A percentile compares a stretch with the other conserved stretches of the same genome.
Conservation (phyloP, 1,140 invertebrate species). For the Bemisia tabaci region DNA sequence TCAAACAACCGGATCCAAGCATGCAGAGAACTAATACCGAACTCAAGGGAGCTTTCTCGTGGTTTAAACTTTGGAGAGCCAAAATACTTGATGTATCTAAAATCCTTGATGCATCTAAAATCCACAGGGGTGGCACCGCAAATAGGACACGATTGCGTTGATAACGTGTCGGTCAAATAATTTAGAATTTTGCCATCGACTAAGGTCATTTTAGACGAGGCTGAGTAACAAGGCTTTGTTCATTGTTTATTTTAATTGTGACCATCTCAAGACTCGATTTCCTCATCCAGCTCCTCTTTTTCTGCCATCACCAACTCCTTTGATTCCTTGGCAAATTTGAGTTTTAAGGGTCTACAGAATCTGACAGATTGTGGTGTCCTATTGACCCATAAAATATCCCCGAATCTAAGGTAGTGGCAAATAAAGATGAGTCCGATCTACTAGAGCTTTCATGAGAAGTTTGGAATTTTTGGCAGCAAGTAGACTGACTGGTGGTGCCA, state of each 20-base stretch:
- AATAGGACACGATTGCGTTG: conserved; percentile 2
- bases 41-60: background rate
- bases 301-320: conserved; percentile 7
- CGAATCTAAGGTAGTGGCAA: conserved; percentile 1
- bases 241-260: background rate
- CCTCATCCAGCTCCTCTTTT: conserved; percentile 1
- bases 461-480: conserved; percentile 7
- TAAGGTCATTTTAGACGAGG: background rate
- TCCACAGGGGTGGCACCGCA: conserved; percentile 2
- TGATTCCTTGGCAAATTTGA: conserved; percentile 19
- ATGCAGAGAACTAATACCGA: conserved; percentile 15
- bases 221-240: background rate
- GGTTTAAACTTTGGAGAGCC: background rate
- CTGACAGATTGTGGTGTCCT: conserved; percentile 10
- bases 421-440: conserved; percentile 2
- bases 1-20: conserved; percentile 3
- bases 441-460: background rate
- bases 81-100: conserved; percentile 2
- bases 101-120: conserved; percentile 2
- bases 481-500: background rate
- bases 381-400: conserved; percentile 8
- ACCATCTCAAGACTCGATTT: conserved; percentile 8
- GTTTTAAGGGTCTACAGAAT: conserved; percentile 19
- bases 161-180: conserved; percentile 8
- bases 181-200: background rate